Evolutionary conservation across 2,888 invertebrate species (phyloP), one percentile per base, ranked within the genome.

Genomic region (Cinara cedri): DNA sequence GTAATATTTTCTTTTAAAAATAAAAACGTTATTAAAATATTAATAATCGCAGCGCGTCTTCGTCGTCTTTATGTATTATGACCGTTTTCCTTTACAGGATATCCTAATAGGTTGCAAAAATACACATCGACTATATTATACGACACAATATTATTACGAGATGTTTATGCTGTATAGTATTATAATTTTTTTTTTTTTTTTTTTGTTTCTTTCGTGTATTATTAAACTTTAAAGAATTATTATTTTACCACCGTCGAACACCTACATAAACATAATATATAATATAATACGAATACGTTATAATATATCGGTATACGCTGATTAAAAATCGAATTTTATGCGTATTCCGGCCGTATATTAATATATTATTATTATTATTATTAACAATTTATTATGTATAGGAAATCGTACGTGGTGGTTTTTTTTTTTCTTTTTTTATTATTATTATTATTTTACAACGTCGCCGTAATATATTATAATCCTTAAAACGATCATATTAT

Each of bases 401-500:
- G 9, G 46, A 51, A 62, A 51, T 72, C 51, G 51, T 51, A 16
- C 34, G 46, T 16, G 34, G 34, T 3, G 3, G 3, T 34, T 34
- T 34, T 34, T 34, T 34, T 34, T 34, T 34, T 34, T 34, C 6
- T 34, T 34, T 34, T 34, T 34, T 34, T 34, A 4, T 34, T 34
- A 34, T 34, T 34, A 34, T 34, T 34, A 34, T 34, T 34, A n/a
- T 72, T 42, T 51, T 62, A 62, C 49, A 26, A 49, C 46, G 49
- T 62, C 72, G 11, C 62, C n/a, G n/a, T n/a, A n/a, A n/a, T n/a
- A 42, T 63, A 51, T n/a, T 34, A 62, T 51, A 72, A 63, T 72
- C 49, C 34, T 62, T 42, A 72, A 72, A 72, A 72, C 72, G 62
- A 72, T 62, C 51, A 51, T n/a, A n/a, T n/a, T n/a, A n/a, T n/a